phyloP scores from a whole-genome alignment of 2,888 invertebrate genomes.

The Tineola bisselliella region DNA sequence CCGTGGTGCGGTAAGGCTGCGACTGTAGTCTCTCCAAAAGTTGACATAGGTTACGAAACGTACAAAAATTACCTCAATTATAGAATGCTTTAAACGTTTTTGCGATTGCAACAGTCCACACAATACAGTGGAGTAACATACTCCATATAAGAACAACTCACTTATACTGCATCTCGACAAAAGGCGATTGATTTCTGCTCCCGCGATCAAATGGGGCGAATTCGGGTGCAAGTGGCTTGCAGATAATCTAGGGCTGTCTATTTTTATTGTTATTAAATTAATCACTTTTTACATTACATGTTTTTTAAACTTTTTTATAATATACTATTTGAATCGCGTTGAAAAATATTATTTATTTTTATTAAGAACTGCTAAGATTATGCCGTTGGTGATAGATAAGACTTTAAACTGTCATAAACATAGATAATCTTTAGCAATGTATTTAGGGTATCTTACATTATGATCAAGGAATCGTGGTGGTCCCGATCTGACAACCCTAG shows the following conservation, averaged over 20 bases:
- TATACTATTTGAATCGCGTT: too few relatives aligned
- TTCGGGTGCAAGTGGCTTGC: conserved; percentile 20
- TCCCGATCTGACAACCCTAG: not conserved
- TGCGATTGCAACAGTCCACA: not conserved
- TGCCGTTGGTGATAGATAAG: too few relatives aligned
- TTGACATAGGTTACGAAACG: too few relatives aligned
- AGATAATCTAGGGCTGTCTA: not conserved
- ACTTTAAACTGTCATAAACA: not conserved
- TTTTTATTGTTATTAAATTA: not conserved
- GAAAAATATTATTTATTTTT: too few relatives aligned
- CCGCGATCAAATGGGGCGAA: conserved; percentile 62
- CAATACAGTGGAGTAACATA: not conserved
- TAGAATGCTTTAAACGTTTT: too few relatives aligned
- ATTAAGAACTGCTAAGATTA: too few relatives aligned
- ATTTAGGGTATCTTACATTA: not conserved
- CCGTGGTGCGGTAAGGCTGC: too few relatives aligned
- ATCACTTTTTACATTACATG: too few relatives aligned
- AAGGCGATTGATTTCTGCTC: conserved; percentile 56
- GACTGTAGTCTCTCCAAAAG: too few relatives aligned
- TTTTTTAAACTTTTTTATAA: too few relatives aligned
- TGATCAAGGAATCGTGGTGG: not conserved
- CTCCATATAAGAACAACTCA: not conserved
- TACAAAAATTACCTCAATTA: too few relatives aligned
- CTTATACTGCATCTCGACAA: conserved; percentile 42
- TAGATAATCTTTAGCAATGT: too few relatives aligned